Base-by-base conservation (phyloP, 2,888 invertebrate species). In the Nephrotoma guestfalica region DNA sequence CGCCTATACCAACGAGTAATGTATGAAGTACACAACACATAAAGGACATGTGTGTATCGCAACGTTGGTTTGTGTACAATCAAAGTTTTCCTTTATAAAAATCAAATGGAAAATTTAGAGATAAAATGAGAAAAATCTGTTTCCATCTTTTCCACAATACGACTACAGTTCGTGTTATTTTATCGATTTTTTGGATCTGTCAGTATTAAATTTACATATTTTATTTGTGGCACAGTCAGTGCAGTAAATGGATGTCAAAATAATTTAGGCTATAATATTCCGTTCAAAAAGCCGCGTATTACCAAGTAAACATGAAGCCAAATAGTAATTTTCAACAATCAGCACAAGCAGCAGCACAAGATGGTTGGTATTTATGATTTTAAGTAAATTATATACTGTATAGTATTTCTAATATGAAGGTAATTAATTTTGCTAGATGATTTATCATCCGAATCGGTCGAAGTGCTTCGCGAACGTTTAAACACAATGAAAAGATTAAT, bases 401-500 rank as follows among this genome's bases (percentile, higher is more conserved):
- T 6, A 71, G 6, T 71, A 3, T 18, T 71, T n/a, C 18, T 30
- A 71, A 30, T 71, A 57, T 15, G 15, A 51, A 4, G 4, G 13
- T 41, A 41, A 84, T 7, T 84, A 41, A 84, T 6, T 84, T 41
- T 84, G 2, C 51, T 84, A 91, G 91, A 90, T 83, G 91, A 92
- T 87, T 88, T 91, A 86, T 90, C 91, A 88, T 89, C 93, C 57
- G 96, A 96, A 90, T 95, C 96, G 0, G 96, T 97, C 86, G 97
- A 97, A 89, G 96, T 96, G 89, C 91, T 97, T 83, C 94, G 96
- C 87, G 95, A 95, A 88, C 93, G 96, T 45, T 91, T 97, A 18
- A 94, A 95, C 41, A 94, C 95, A 15, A 97, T 97, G 96, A 97
- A 96, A 89, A 93, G 93, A 88, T 92, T 96, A 91, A 96, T 97